These are phyloP conservation scores for Plebejus anna DNA, from an alignment of 2,888 invertebrate genomes.

Conservation along the genomic window DNA sequence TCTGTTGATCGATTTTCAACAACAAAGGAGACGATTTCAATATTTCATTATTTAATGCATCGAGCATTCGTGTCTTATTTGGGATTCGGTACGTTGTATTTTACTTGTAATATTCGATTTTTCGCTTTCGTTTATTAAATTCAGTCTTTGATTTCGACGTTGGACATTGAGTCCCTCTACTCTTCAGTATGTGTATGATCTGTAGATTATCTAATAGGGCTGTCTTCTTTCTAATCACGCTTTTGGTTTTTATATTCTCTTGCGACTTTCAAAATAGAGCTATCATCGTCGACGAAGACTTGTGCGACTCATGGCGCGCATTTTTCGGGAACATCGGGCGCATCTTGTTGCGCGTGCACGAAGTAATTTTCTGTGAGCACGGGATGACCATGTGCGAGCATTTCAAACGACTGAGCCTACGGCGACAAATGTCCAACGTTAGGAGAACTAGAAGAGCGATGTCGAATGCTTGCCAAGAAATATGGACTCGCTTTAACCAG, in stretches of 20 bases:
- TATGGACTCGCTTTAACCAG: not conserved
- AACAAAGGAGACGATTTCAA: not conserved
- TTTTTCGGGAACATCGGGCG: not conserved
- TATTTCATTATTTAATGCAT: not conserved
- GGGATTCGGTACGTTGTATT: conserved; percentile 6
- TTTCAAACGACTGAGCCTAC: not conserved
- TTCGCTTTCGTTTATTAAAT: not conserved
- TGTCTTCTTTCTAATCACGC: conserved; percentile 6
- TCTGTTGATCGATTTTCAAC: conserved; percentile 19
- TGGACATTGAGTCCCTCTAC: not conserved
- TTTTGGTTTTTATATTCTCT: conserved; percentile 9
- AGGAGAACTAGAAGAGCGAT: not conserved
- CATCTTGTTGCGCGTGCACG: not conserved
- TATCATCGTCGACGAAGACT: not conserved
- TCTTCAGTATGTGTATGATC: conserved; percentile 19
- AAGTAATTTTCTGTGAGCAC: conserved; percentile 3
- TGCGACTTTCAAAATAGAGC: conserved; percentile 6
- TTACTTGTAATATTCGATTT: not conserved
- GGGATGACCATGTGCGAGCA: conserved; percentile 17
- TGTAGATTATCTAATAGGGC: not conserved
- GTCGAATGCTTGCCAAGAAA: not conserved
- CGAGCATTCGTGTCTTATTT: not conserved
- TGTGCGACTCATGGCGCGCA: not conserved
- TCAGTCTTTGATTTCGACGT: not conserved
- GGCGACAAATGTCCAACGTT: not conserved